A percentile compares a stretch with the other conserved stretches of the same genome.
phyloP scores from a whole-genome alignment of 2,113 vertebrate genomes.

The Limanda limanda region DNA sequence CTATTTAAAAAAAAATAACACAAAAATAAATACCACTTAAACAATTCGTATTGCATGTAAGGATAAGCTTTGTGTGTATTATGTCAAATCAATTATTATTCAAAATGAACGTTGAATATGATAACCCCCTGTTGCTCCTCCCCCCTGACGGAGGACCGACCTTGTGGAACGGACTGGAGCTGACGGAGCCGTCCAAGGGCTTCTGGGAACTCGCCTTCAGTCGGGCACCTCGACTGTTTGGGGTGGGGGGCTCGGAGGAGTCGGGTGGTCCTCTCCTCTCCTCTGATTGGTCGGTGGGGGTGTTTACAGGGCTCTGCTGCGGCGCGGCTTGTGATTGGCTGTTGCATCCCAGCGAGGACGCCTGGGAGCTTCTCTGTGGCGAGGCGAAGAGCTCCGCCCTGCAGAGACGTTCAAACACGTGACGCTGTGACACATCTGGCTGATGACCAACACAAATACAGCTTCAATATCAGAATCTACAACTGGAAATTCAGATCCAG shows the following conservation, averaged over 20 bases:
- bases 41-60: too few relatives aligned
- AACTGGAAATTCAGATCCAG: too few relatives aligned
- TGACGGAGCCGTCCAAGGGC: conserved; percentile 48
- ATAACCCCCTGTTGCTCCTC: too few relatives aligned
- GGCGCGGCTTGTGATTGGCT: conserved; percentile 56
- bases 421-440: not conserved
- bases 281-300: not conserved
- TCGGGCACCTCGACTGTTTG: conserved; percentile 18
- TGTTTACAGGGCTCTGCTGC: conserved; percentile 10
- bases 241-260: conserved; percentile 9
- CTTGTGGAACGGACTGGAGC: conserved; percentile 69
- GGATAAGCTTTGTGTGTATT: too few relatives aligned
- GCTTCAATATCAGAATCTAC: too few relatives aligned
- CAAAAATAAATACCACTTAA: too few relatives aligned
- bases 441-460: too few relatives aligned
- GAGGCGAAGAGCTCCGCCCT: conserved; percentile 82
- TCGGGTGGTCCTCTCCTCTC: conserved; percentile 43
- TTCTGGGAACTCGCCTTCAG: conserved; percentile 65
- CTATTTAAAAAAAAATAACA: too few relatives aligned
- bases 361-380: conserved; percentile 62
- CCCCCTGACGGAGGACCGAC: conserved; percentile 18
- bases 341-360: conserved; percentile 59
- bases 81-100: too few relatives aligned
- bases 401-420: conserved; percentile 22
- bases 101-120: too few relatives aligned